Percentiles rank a stretch among this genome's conserved stretches.
Conservation (phyloP, 2,113 vertebrate species). For the Talpa occidentalis region DNA sequence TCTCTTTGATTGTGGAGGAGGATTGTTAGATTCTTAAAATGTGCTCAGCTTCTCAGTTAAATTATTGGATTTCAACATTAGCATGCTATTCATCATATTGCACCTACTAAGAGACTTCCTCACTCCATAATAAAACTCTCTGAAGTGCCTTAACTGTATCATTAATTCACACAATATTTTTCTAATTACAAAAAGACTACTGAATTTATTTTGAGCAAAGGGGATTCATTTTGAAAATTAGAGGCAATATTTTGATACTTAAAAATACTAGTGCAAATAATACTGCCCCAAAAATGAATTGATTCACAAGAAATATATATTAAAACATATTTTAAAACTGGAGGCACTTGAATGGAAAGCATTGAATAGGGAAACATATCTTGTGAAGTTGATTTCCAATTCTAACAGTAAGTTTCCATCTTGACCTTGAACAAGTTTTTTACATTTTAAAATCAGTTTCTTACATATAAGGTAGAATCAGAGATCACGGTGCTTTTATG, state of each 20-base stretch:
- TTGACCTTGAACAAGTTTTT: constrained; percentile 43
- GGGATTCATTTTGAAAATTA: constrained; percentile 49
- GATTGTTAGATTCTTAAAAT: neutral
- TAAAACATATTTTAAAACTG: constrained; percentile 8
- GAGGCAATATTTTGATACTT: neutral
- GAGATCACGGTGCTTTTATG: neutral
- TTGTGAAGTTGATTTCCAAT: neutral
- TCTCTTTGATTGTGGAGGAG: rapidly evolving
- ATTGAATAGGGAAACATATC: neutral
- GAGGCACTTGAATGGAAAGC: neutral
- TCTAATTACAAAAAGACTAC: neutral
- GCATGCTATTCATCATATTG: too few species aligned
- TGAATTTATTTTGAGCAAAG: constrained; percentile 40
- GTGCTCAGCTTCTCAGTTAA: neutral
- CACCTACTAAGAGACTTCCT: too few species aligned
- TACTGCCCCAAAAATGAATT: neutral
- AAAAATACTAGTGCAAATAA: constrained; percentile 18
- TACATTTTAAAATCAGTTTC: constrained; percentile 26
- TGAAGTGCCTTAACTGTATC: neutral
- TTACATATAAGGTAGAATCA: neutral
- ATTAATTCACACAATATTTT: neutral
- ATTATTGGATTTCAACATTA: neutral
- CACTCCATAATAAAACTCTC: neutral
- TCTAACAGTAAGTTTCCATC: neutral
- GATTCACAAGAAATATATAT: neutral